Percentiles rank a stretch among this genome's conserved stretches.
Conservation (phyloP, 2,113 vertebrate genomes). For the Urocolius indicus region DNA sequence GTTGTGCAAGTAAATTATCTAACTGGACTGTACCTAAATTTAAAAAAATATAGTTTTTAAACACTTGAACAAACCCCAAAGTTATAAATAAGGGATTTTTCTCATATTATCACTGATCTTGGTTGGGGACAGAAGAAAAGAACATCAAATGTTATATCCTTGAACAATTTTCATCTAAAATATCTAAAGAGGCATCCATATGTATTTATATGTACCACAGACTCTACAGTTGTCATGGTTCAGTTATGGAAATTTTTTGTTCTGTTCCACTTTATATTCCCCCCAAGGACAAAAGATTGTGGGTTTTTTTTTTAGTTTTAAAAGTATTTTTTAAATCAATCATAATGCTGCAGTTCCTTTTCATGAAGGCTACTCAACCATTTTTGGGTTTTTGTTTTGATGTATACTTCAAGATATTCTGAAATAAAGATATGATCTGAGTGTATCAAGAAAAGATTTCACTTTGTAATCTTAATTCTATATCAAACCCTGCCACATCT, state of each 20-base stretch:
- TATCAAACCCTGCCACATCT: conserved; percentile 44
- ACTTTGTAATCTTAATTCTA: neutral
- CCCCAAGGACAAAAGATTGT: neutral
- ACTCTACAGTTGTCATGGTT: neutral
- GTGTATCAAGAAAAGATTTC: neutral
- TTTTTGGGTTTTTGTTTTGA: neutral
- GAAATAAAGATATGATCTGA: conserved; percentile 28
- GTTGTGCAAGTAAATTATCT: neutral
- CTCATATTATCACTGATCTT: neutral
- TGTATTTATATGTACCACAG: neutral
- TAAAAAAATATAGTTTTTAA: neutral
- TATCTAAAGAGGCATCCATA: neutral
- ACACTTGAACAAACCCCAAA: neutral
- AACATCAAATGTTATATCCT: neutral
- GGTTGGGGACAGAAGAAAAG: neutral
- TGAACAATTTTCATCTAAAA: neutral
- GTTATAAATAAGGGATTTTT: neutral
- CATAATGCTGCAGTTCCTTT: neutral
- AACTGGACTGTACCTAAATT: neutral
- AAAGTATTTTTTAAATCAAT: neutral
- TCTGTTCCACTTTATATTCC: neutral
- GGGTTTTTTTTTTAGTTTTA: neutral
- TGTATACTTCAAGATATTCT: neutral
- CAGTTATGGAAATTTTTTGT: neutral
- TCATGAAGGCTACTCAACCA: neutral